Conservation (phyloP, 2,888 invertebrate species). For the Protophormia terraenovae region DNA sequence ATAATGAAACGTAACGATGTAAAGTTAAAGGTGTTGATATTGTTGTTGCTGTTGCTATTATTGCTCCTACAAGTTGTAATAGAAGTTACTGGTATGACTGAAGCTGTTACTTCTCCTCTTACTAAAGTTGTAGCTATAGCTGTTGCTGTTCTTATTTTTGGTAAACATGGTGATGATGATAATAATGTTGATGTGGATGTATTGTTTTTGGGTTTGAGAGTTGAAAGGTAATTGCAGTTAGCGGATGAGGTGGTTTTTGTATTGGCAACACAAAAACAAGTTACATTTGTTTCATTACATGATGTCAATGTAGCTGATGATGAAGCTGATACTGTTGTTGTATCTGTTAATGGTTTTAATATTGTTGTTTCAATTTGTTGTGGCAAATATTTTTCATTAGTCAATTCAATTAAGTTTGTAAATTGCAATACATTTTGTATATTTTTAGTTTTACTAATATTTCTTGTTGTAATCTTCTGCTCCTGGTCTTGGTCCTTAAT, state of each 20-base stretch:
- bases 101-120: not conserved
- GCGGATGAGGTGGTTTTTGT: not conserved
- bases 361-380: conserved; percentile 27
- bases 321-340: conserved; percentile 7
- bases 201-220: conserved; percentile 12
- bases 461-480: not conserved
- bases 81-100: conserved; percentile 17
- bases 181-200: conserved; percentile 19
- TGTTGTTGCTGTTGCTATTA: too few species aligned
- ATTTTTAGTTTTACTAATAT: conserved; percentile 22
- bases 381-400: conserved; percentile 53
- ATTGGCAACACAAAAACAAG: conserved; percentile 39
- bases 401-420: conserved; percentile 38
- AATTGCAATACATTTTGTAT: conserved; percentile 49
- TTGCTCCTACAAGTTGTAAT: conserved; percentile 32
- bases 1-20: conserved; percentile 66
- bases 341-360: conserved; percentile 27
- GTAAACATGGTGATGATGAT: conserved; percentile 10
- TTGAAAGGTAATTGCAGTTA: conserved; percentile 8
- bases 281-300: conserved; percentile 41
- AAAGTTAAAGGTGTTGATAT: conserved; percentile 56
- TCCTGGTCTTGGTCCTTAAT: not conserved
- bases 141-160: conserved; percentile 36
- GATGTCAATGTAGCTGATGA: conserved; percentile 1
- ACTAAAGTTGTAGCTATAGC: not conserved